A percentile compares a stretch with the other conserved stretches of the same genome.
Evolutionary conservation across 1,140 invertebrate genomes (phyloP).

Genomic region (Mycetomoellerius zeteki): DNA sequence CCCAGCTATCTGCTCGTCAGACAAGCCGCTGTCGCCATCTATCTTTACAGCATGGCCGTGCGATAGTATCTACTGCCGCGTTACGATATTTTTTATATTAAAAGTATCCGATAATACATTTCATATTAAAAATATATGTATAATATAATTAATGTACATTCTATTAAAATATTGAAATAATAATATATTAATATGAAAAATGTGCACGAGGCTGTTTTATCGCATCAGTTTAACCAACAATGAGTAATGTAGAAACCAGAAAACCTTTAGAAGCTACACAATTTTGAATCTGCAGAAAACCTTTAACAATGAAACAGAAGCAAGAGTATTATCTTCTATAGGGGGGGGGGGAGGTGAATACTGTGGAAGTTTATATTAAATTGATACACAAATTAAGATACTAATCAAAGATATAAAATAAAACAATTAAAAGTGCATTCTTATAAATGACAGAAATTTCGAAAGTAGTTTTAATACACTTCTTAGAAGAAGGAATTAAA

Average conservation of each 20-base stretch:
- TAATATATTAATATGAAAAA: not conserved
- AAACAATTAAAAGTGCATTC: not conserved
- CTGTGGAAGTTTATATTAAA: not conserved
- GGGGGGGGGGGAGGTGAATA: not conserved
- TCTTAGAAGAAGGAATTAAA: not conserved
- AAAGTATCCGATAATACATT: too few species aligned
- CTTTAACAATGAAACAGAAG: not conserved
- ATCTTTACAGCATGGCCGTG: not conserved
- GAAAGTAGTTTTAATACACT: not conserved
- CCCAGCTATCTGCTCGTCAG: not conserved
- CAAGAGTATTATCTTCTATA: not conserved
- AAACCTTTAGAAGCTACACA: not conserved
- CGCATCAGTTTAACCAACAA: not conserved
- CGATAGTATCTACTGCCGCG: not conserved
- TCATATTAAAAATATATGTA: not conserved
- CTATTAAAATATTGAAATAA: not conserved
- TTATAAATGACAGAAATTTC: not conserved
- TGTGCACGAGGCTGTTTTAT: not conserved
- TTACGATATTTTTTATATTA: not conserved
- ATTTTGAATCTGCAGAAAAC: not conserved
- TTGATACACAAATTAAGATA: not conserved
- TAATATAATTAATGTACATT: not conserved
- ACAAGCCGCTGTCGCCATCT: slow-evolving; percentile 22
- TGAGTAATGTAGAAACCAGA: slow-evolving; percentile 16
- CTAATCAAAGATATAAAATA: not conserved